Evolutionary conservation across 2,888 invertebrate genomes (phyloP), one percentile per base, ranked within the genome.

Genomic region (Crocallis elinguaria): DNA sequence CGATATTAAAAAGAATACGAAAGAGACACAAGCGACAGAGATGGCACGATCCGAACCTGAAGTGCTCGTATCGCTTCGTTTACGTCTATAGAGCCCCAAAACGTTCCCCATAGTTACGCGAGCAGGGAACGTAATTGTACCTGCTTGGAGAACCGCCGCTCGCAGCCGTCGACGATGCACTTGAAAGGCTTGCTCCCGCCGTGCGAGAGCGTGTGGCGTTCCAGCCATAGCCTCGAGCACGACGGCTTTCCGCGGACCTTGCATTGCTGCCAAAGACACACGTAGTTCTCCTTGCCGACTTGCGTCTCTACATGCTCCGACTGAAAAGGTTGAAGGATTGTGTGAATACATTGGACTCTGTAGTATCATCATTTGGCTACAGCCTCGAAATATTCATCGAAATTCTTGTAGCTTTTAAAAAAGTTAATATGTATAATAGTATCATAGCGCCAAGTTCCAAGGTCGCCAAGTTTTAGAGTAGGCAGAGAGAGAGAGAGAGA

Each of bases 121-220:
- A 33, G 38, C 56, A 66, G 51, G 54, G 43, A 66, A 67, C 66
- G 67, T 66, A 66, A 66, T 67, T 67, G 37, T 93, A 97, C 97
- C 95, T 96, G 96, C 57, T 96, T 96, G 75, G 96, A 96, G 79
- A 97, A 97, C 73, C 97, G 92, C 72, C 94, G 94, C 69, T 98
- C 97, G 87, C 98, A 99, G 71, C 97, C 96, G 77, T 97, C 98
- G 69, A 99, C 97, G 82, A 98, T 98, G 89, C 98, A 99, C 74
- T 96, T 95, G 92, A 97, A 98, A 16, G 98, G 98, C 82, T 98
- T 98, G 86, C 96, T 97, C 35, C 97, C 97, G 50, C 96, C 96
- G 86, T 98, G 98, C 0, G 95, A 95, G 39, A 98, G 90, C 35
- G 98, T 96, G 87, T 98, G 98, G 37, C 98, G 93, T 82, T 98